Conservation (phyloP, 2,888 invertebrate species). For the Nymphalis polychloros region DNA sequence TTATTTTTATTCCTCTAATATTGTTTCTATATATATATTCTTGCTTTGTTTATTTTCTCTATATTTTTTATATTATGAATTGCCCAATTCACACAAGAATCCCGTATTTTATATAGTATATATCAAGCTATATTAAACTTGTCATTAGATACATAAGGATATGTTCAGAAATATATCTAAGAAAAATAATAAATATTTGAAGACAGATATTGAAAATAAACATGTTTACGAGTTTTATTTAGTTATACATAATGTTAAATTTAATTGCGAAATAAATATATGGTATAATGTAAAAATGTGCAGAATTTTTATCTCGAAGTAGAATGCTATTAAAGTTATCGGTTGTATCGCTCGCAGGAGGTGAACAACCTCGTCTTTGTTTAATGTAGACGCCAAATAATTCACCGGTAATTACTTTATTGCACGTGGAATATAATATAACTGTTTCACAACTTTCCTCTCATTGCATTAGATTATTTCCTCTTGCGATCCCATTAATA, state of each 20-base stretch:
- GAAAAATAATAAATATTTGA: too few species aligned
- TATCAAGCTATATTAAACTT: too few species aligned
- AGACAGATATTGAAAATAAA: too few species aligned
- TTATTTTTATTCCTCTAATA: background rate
- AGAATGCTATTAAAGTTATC: constrained; percentile 37
- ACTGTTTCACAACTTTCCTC: constrained; percentile 22
- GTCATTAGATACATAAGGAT: too few species aligned
- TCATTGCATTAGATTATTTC: constrained; percentile 3
- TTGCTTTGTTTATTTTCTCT: background rate
- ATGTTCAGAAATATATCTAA: too few species aligned
- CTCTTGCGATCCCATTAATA: background rate
- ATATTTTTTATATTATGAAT: too few species aligned
- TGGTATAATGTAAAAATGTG: constrained; percentile 11
- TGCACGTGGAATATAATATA: constrained; percentile 30
- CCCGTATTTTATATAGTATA: too few species aligned
- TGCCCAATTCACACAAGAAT: too few species aligned
- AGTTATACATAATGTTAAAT: background rate
- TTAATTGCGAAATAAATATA: background rate
- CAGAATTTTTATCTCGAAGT: constrained; percentile 29
- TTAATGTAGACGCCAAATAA: constrained; percentile 34
- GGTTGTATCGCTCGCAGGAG: constrained; percentile 31
- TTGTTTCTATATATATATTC: background rate
- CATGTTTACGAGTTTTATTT: too few species aligned
- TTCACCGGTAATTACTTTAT: constrained; percentile 33
- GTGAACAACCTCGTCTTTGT: constrained; percentile 38